These are phyloP conservation scores for Drosophila navojoa DNA, from an alignment of 1,140 invertebrate genomes.

Conservation along the genomic window DNA sequence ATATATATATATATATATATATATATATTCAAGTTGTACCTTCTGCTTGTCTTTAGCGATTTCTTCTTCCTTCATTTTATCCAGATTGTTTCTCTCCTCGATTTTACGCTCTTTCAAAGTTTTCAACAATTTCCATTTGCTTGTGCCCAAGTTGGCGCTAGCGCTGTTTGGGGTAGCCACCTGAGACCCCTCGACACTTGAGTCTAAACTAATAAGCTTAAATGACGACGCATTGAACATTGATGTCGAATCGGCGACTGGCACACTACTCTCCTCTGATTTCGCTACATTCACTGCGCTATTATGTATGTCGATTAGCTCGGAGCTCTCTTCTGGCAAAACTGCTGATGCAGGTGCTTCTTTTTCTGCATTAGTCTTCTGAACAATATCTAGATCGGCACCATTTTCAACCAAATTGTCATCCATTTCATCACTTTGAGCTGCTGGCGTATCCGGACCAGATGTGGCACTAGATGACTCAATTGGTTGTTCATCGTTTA, in stretches of 20 bases:
- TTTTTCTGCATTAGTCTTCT: too few relatives aligned
- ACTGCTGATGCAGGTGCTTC: too few relatives aligned
- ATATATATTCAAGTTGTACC: conserved; percentile 78
- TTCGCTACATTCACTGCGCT: neutral
- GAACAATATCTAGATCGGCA: neutral
- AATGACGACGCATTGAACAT: neutral
- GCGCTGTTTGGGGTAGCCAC: conserved; percentile 30
- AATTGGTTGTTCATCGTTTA: neutral
- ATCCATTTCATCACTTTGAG: conserved; percentile 86
- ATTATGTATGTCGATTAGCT: too few relatives aligned
- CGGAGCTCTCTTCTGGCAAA: too few relatives aligned
- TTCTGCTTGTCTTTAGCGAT: conserved; percentile 88
- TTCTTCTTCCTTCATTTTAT: conserved; percentile 86
- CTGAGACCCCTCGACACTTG: conserved; percentile 53
- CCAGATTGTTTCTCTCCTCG: conserved; percentile 89
- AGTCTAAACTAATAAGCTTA: conserved; percentile 52
- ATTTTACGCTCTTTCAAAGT: conserved; percentile 94
- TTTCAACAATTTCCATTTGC: conserved; percentile 95
- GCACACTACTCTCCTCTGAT: neutral
- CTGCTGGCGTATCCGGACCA: conserved; percentile 91
- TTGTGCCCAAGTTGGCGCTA: conserved; percentile 84
- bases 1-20: too few relatives aligned
- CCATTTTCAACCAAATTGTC: conserved; percentile 85
- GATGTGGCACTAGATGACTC: conserved; percentile 91
- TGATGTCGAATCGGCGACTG: too few relatives aligned